Evolutionary conservation across 2,113 vertebrate genomes (phyloP).

Genomic region (Bagarius yarrelli): DNA sequence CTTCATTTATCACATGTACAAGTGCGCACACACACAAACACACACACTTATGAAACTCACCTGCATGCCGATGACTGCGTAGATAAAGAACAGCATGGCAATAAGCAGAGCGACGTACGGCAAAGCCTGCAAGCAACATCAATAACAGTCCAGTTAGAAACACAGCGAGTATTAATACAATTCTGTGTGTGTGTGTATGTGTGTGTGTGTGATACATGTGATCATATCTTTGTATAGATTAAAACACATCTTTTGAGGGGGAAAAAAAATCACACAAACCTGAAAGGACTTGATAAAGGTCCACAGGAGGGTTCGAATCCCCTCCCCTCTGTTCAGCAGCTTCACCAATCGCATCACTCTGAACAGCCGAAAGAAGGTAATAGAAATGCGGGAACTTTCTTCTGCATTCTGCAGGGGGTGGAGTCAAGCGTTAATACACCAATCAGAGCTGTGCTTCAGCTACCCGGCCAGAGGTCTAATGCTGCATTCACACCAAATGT

Average conservation of each 20-base stretch:
- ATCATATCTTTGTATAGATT: too few relatives aligned
- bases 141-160: neutral
- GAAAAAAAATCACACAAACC: slow-evolving; percentile 62
- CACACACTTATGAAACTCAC: slow-evolving; percentile 62
- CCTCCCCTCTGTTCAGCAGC: slow-evolving; percentile 95
- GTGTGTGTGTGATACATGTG: neutral
- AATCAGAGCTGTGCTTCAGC: slow-evolving; percentile 56
- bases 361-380: slow-evolving; percentile 99
- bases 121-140: slow-evolving; percentile 76
- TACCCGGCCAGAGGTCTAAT: slow-evolving; percentile 46
- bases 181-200: neutral
- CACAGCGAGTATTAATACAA: neutral
- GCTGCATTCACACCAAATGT: neutral
- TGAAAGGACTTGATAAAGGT: slow-evolving; percentile 99
- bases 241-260: neutral
- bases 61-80: slow-evolving; percentile 99
- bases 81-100: slow-evolving; percentile 99
- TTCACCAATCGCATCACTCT: slow-evolving; percentile 98
- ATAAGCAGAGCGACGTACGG: slow-evolving; percentile 97
- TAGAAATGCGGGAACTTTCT: slow-evolving; percentile 97
- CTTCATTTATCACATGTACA: too few relatives aligned
- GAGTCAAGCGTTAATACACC: slow-evolving; percentile 68
- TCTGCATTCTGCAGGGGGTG: slow-evolving; percentile 87
- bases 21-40: slow-evolving; percentile 6
- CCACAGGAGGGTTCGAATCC: slow-evolving; percentile 95